Evolutionary conservation across 2,113 vertebrate species (phyloP).

Genomic region (Salvelinus fontinalis): DNA sequence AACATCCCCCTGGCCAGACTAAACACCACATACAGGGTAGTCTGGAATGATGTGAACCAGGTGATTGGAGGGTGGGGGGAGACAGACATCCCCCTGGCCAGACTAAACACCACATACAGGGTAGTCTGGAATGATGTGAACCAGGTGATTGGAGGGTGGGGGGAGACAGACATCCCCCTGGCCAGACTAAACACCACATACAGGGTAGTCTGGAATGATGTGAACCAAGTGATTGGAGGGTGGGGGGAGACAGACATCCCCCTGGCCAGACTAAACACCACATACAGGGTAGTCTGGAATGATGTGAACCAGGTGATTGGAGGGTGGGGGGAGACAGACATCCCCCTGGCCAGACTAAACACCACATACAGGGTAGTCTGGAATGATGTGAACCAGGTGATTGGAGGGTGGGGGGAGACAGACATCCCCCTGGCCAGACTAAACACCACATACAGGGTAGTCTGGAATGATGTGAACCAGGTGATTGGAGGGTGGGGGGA

Average conservation of each 20-base stretch:
- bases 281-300: slow-evolving; percentile 53
- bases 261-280: slow-evolving; percentile 15
- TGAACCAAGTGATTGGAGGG: background rate
- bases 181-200: slow-evolving; percentile 31
- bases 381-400: slow-evolving; percentile 16
- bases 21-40: slow-evolving; percentile 47
- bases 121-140: slow-evolving; percentile 44
- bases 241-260: background rate
- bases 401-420: background rate
- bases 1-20: slow-evolving; percentile 7
- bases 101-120: slow-evolving; percentile 40
- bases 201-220: slow-evolving; percentile 48
- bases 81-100: background rate
- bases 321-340: background rate
- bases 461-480: slow-evolving; percentile 32
- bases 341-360: slow-evolving; percentile 15
- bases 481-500: background rate
- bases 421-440: slow-evolving; percentile 7
- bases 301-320: slow-evolving; percentile 4
- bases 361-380: slow-evolving; percentile 51
- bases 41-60: slow-evolving; percentile 32
- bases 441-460: slow-evolving; percentile 47
- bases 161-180: background rate
- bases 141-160: background rate
- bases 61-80: background rate